Base-by-base conservation (phyloP, 2,888 invertebrate species). In the Blastobasis adustella region DNA sequence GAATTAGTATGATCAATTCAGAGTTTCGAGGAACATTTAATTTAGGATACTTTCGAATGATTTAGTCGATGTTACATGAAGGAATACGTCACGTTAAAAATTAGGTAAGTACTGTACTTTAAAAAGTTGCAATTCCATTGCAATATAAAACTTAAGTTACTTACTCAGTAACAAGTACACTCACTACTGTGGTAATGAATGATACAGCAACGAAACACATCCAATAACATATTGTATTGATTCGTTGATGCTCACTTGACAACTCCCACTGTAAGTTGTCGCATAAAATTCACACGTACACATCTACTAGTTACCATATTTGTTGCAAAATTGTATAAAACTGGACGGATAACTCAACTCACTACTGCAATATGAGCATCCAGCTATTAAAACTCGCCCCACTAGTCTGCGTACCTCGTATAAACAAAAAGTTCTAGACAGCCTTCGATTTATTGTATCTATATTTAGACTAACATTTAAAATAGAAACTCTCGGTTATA, bases 301-400 rank as follows among this genome's bases (percentile, higher is more conserved):
- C 64, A 43, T 61, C 66, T 68, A 69, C 60, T 63, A 59, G 52
- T 67, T 62, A 71, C 63, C 59, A 69, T 67, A 71, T 67, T 42
- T 73, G 73, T 72, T 79, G 80, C 78, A 82, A 81, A 79, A 79
- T 72, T 82, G 79, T 86, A 87, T 76, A 86, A 86, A 86, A 84
- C 74, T 88, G 87, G 87, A 88, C 87, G 87, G 87, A 85, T 73
- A 84, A 85, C 87, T 87, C 87, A 87, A 86, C 86, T 85, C 84
- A 83, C 82, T 83, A 77, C 74, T 66, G 86, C 79, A 83, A 82
- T 63, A 84, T 86, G 87, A 87, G 85, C 82, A 87, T 87, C 86
- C 87, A 82, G 76, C 72, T 69, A 76, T 75, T 59, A 61, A 64
- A 74, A 66, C 63, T 65, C 65, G 61, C 69, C 61, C 62, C 54